Evolutionary conservation across 1,140 invertebrate genomes (phyloP).

Genomic region (Scylla paramamosain): DNA sequence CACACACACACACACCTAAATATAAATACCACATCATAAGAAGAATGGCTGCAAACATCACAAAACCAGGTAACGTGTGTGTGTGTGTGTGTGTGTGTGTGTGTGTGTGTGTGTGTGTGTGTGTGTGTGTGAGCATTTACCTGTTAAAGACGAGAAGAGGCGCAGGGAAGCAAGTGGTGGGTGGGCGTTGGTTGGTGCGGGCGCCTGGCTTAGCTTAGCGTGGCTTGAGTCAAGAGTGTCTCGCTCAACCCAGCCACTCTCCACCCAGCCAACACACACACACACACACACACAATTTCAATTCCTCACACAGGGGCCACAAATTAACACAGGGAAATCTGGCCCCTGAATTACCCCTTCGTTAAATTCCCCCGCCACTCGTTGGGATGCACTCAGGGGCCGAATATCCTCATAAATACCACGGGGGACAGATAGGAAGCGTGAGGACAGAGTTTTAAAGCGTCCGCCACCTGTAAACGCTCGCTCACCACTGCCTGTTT

Average conservation of each 20-base stretch:
- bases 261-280: neutral
- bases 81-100: neutral
- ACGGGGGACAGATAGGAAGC: too few relatives aligned
- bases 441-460: neutral
- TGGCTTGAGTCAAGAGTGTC: neutral
- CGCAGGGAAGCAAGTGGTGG: neutral
- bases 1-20: too few relatives aligned
- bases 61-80: too few relatives aligned
- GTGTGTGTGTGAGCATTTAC: neutral
- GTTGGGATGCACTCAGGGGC: neutral
- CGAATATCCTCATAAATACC: neutral
- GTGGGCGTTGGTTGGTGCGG: neutral
- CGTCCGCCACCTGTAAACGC: neutral
- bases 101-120: neutral
- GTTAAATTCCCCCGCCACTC: neutral
- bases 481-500: neutral
- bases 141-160: neutral
- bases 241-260: neutral
- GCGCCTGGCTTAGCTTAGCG: neutral
- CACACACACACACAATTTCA: neutral
- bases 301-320: neutral
- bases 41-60: too few relatives aligned
- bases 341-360: neutral
- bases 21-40: too few relatives aligned
- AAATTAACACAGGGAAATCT: neutral